Conservation (phyloP, 2,888 invertebrate species). For the Lithophane leautieri region DNA sequence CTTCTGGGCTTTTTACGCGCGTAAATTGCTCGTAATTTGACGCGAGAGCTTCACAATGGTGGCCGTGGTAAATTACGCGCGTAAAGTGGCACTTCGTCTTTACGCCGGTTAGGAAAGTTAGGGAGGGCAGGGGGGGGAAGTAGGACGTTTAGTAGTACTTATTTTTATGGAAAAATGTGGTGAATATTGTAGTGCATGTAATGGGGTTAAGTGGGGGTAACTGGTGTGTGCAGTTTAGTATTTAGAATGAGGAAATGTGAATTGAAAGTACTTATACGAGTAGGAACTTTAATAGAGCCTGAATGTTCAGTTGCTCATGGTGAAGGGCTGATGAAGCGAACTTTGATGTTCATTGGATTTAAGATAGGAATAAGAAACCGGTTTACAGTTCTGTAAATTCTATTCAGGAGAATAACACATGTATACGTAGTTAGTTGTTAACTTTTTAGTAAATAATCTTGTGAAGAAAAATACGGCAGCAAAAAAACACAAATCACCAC, state of each 20-base stretch:
- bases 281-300: not conserved
- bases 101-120: constrained; percentile 49
- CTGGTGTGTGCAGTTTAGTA: constrained; percentile 17
- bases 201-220: constrained; percentile 52
- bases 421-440: not conserved
- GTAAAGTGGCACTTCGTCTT: constrained; percentile 67
- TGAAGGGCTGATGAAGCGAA: not conserved
- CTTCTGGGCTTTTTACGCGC: constrained; percentile 63
- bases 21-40: constrained; percentile 67
- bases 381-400: not conserved
- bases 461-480: no score
- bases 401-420: not conserved
- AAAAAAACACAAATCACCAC: no score
- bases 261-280: not conserved
- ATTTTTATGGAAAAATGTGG: constrained; percentile 60
- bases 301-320: not conserved
- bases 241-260: constrained; percentile 7
- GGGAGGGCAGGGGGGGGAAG: constrained; percentile 18
- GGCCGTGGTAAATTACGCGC: constrained; percentile 62
- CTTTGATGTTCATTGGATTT: not conserved
- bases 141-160: constrained; percentile 55
- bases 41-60: constrained; percentile 64
- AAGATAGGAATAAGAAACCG: no score
- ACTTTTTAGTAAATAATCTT: not conserved
- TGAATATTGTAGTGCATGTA: constrained; percentile 55